Percentiles rank a stretch among this genome's conserved stretches.
Conservation (phyloP, 2,113 vertebrate species). For the Chamaetylas fuelleborni region DNA sequence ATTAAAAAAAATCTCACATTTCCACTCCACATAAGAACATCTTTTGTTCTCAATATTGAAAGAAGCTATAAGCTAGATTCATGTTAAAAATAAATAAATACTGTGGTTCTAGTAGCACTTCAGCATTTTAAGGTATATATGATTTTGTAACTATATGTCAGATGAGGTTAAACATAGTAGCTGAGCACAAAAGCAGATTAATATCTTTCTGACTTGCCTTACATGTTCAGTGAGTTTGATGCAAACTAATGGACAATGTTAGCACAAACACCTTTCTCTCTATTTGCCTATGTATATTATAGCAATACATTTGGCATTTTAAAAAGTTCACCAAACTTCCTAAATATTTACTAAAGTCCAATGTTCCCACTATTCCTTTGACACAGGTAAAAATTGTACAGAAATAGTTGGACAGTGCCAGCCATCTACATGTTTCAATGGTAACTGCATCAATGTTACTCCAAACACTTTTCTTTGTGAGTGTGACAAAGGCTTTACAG, state of each 20-base stretch:
- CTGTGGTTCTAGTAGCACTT: background rate
- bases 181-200: background rate
- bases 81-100: background rate
- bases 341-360: background rate
- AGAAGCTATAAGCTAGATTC: background rate
- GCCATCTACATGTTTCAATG: constrained; percentile 67
- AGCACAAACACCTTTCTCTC: background rate
- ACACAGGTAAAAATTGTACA: constrained; percentile 79
- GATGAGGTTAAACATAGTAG: background rate
- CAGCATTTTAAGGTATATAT: background rate
- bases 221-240: background rate
- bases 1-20: background rate
- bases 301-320: background rate
- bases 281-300: background rate
- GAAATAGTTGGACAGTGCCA: constrained; percentile 79
- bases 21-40: background rate
- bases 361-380: background rate
- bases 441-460: constrained; percentile 69
- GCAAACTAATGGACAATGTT: rapidly evolving
- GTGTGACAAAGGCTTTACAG: constrained; percentile 71
- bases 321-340: background rate
- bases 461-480: constrained; percentile 74
- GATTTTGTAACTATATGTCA: background rate
- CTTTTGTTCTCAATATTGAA: background rate
- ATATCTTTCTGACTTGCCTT: background rate